These are phyloP conservation scores for Apamea sordens DNA, from an alignment of 2,888 invertebrate genomes.

Conservation along the genomic window DNA sequence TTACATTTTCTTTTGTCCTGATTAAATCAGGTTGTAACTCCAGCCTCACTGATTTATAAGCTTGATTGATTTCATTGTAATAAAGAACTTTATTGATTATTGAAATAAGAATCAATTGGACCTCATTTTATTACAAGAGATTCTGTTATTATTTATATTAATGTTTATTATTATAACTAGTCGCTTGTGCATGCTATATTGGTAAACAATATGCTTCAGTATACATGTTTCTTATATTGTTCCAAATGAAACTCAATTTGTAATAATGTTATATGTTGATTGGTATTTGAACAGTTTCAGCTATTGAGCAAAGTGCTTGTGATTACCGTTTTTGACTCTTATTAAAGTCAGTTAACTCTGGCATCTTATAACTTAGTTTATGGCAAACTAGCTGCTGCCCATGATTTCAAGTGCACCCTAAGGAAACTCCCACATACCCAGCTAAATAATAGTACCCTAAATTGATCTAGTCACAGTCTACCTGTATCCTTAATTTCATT, in stretches of 20 bases:
- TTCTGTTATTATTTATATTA: not conserved
- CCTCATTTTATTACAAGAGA: not conserved
- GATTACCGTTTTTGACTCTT: not conserved
- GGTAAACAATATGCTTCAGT: too few species aligned
- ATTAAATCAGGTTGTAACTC: not conserved
- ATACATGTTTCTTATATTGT: not conserved
- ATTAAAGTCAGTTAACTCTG: not conserved
- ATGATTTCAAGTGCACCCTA: not conserved
- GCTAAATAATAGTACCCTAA: not conserved
- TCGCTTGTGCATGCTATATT: not conserved
- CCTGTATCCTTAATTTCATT: not conserved
- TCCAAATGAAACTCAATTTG: not conserved
- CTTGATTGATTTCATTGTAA: not conserved
- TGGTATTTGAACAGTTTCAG: not conserved
- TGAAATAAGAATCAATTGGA: not conserved
- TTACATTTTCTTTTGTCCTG: slow-evolving; percentile 1
- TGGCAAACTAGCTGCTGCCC: too few species aligned
- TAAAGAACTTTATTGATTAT: not conserved
- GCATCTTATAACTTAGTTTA: not conserved
- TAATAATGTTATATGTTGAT: not conserved
- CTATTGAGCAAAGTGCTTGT: not conserved
- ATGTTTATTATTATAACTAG: too few species aligned
- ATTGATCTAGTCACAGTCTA: not conserved
- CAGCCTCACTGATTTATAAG: not conserved
- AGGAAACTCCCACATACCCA: not conserved